These are phyloP conservation scores for Thunnus maccoyii DNA, from an alignment of 2,113 vertebrate genomes.

Conservation along the genomic window DNA sequence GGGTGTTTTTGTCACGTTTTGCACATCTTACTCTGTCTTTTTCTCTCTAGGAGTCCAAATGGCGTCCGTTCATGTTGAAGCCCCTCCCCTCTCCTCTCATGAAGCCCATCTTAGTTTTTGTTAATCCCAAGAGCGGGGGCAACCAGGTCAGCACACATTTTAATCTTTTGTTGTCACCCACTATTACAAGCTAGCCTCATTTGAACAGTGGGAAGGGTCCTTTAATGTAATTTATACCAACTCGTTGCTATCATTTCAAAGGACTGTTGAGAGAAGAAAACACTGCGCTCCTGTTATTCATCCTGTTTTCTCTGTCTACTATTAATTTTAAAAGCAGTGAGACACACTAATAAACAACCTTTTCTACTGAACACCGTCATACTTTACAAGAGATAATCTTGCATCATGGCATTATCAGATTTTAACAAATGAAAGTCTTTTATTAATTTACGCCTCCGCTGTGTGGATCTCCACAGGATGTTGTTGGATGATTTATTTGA, in stretches of 20 bases:
- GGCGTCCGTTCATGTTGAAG: conserved; percentile 97
- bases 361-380: not conserved
- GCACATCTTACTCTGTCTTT: not conserved
- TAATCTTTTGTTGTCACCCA: not conserved
- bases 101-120: conserved; percentile 98
- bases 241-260: too few relatives aligned
- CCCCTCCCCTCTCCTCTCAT: conserved; percentile 96
- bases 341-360: too few relatives aligned
- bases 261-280: too few relatives aligned
- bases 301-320: not conserved
- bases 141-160: conserved; percentile 90
- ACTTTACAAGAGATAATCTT: not conserved
- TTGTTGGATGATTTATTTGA: conserved; percentile 2
- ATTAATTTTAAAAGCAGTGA: not conserved
- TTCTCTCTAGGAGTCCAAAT: conserved; percentile 90
- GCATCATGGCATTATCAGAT: not conserved
- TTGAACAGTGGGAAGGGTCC: not conserved
- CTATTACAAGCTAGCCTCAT: not conserved
- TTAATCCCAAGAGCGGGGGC: conserved; percentile 98
- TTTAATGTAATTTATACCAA: too few relatives aligned
- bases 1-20: too few relatives aligned
- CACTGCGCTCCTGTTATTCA: too few relatives aligned
- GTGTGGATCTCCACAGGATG: not conserved
- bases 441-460: not conserved
- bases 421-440: not conserved